Base-by-base conservation (phyloP, 2,113 vertebrate species). In the Petroica traversi region DNA sequence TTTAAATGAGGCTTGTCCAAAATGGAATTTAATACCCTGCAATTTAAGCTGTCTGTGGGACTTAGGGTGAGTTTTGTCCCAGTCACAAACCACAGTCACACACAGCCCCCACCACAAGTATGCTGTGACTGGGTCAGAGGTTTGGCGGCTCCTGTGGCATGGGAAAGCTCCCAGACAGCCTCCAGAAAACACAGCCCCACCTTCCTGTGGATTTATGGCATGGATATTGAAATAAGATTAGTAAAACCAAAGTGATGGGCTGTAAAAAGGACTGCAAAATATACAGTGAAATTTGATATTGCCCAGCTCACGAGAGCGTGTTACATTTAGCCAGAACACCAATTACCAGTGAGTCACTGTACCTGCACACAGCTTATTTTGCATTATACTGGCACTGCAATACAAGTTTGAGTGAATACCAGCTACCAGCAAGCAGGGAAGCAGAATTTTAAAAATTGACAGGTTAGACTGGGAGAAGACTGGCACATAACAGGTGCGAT, bases 61-160 rank as follows among this genome's bases (percentile, higher is more conserved):
- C 38, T 89, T 58, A 24, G 43, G 68, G 68, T 6, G 6, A 91
- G 68, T 71, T 80, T 92, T 77, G 52, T 88, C 48, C 91, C 45
- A 28, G 48, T 88, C 72, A 75, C 43, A 84, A 90, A 66, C 74
- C 73, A 69, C 81, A 79, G 54, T 54, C 52, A 45, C 31, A 87
- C n/a, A 66, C 22, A 69, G 67, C 13, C 46, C 19, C 7, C 4
- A 2, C 54, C 11, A 0, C 92, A 89, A 83, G 20, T 75, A 67
- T 85, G 69, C 46, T 77, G 91, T 52, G 72, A 91, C 76, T 89
- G 68, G 69, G 81, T 88, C 91, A 92, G 84, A 73, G 84, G 77
- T 61, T 86, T 87, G 28, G 40, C 11, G 7, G 85, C 48, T 95
- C 80, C 77, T 91, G 49, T 33, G 51, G 49, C 87, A 68, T 73